phyloP scores from a whole-genome alignment of 2,113 vertebrate genomes.

The Eidolon helvum region DNA sequence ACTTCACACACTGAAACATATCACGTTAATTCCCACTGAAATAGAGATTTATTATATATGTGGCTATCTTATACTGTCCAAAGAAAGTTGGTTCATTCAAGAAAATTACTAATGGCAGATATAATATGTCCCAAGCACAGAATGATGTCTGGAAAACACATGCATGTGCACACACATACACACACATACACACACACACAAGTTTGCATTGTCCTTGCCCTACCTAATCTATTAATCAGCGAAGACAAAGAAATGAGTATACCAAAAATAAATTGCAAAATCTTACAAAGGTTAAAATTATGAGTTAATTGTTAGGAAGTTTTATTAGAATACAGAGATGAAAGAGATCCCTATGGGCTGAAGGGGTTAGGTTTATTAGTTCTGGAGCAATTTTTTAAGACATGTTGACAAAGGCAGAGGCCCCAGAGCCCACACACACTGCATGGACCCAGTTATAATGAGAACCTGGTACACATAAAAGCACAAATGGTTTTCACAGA shows the following conservation, averaged over 20 bases:
- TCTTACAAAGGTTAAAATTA: not conserved
- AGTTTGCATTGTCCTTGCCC: not conserved
- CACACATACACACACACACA: not conserved
- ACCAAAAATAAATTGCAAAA: slow-evolving; percentile 42
- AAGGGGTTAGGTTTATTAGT: slow-evolving; percentile 28
- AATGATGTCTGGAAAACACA: not conserved
- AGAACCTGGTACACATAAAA: slow-evolving; percentile 1
- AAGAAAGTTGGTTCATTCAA: not conserved
- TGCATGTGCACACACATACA: not conserved
- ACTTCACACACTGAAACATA: not conserved
- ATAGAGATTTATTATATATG: not conserved
- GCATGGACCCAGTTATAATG: not conserved
- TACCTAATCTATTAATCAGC: slow-evolving; percentile 36
- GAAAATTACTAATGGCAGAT: not conserved
- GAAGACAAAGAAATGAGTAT: slow-evolving; percentile 39
- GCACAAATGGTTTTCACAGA: not conserved
- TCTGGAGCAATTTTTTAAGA: not conserved
- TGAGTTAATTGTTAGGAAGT: slow-evolving; percentile 15
- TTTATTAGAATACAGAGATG: slow-evolving; percentile 34
- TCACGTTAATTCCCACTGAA: not conserved
- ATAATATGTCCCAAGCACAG: not conserved
- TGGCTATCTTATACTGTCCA: not conserved
- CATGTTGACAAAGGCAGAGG: not conserved
- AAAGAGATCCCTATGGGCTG: not conserved
- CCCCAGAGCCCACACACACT: not conserved